Evolutionary conservation across 2,888 invertebrate species (phyloP), one percentile per base, ranked within the genome.

Genomic region (Halictus ligatus): DNA sequence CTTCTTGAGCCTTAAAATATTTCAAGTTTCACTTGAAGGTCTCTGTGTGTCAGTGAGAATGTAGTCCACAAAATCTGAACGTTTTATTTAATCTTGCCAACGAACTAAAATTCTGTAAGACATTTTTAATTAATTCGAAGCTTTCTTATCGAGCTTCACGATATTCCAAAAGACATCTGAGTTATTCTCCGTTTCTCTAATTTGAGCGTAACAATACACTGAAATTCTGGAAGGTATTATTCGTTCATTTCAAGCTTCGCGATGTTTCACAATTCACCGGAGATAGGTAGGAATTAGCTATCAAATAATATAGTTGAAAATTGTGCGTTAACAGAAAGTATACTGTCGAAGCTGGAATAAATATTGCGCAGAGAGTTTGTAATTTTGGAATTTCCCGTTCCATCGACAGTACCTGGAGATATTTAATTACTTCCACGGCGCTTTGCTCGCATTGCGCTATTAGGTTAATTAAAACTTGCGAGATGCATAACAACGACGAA

Each of bases 401-500:
- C 29, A 64, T 64, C 64, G 64, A 29, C 29, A 18, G 29, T 64
- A 18, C 8, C 29, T 8, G 29, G 15, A 64, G 29, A 64, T 64
- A 64, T 64, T 64, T 64, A 29, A 64, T 64, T 64, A 18, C 29
- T 29, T 64, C 15, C 29, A 18, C 18, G 29, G 64, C 64, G 29
- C 18, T 35, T 8, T 29, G 29, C 15, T 64, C 64, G 64, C 29
- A 64, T 64, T 35, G 64, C 7, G 3, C 64, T 29, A 8, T 64
- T 64, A 64, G 29, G 64, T 64, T 64, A 29, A 64, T 64, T 64
- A 64, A 64, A 64, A 29, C 64, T 64, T 64, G 64, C 29, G 64
- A 18, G 8, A 18, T 35, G 29, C 64, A 35, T 64, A 64, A 64
- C 64, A 35, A 64, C 64, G 64, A 64, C 29, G 64, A 64, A 64